Percentiles rank a stretch among this genome's conserved stretches.
These are phyloP conservation scores for Epinotia demarniana DNA, from an alignment of 2,888 invertebrate species.

Conservation along the genomic window DNA sequence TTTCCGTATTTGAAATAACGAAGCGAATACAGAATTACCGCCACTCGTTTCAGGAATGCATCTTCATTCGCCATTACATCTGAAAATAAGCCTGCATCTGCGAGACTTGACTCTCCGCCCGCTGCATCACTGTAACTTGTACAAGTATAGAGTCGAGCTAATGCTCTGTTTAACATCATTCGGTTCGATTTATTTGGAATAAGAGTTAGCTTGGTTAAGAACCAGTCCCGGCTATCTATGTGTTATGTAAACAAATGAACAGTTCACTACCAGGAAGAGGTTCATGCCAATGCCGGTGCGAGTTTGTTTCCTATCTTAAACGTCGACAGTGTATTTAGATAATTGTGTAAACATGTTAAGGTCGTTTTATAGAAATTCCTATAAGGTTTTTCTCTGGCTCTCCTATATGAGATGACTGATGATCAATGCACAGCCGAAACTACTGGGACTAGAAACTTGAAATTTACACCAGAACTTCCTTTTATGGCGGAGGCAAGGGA, in stretches of 20 bases:
- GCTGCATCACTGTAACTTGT: slow-evolving; percentile 46
- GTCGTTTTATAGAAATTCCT: not conserved
- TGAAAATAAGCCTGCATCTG: slow-evolving; percentile 44
- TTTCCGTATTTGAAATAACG: slow-evolving; percentile 37
- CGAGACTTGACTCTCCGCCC: slow-evolving; percentile 48
- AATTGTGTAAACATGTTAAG: not conserved
- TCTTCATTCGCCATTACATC: slow-evolving; percentile 34
- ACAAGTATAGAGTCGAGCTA: slow-evolving; percentile 43
- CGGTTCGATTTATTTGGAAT: slow-evolving; percentile 52
- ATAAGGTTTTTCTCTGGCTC: not conserved
- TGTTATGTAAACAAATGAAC: slow-evolving; percentile 60
- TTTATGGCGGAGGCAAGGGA: no score
- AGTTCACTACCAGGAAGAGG: slow-evolving; percentile 49
- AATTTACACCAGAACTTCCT: no score
- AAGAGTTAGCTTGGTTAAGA: slow-evolving; percentile 56
- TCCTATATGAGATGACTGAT: no score
- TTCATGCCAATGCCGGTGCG: slow-evolving; percentile 48
- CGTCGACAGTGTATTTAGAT: not conserved
- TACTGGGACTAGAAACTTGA: no score
- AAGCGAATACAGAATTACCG: slow-evolving; percentile 15
- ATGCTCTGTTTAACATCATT: slow-evolving; percentile 57
- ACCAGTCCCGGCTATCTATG: slow-evolving; percentile 54
- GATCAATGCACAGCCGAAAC: no score
- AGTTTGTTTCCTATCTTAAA: slow-evolving; percentile 35
- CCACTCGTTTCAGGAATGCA: slow-evolving; percentile 36